Conservation (phyloP, 2,888 invertebrate species). For the Tryphoninae sp. region DNA sequence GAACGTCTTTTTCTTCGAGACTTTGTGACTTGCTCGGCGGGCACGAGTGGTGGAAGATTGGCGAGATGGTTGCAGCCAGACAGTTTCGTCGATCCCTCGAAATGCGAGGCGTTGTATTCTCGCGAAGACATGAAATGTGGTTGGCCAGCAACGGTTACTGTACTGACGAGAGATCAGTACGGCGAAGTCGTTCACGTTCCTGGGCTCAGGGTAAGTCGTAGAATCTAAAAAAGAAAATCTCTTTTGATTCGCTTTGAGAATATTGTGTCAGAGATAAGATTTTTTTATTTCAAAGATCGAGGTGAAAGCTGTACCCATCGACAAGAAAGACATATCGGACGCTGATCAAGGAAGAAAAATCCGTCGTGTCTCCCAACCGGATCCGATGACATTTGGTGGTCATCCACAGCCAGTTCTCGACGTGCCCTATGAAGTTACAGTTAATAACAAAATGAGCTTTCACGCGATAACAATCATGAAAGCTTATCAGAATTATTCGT, state of each 20-base stretch:
- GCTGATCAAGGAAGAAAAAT: slow-evolving; percentile 85
- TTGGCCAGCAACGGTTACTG: slow-evolving; percentile 91
- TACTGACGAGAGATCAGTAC: slow-evolving; percentile 95
- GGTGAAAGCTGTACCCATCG: slow-evolving; percentile 88
- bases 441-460: slow-evolving; percentile 95
- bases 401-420: slow-evolving; percentile 86
- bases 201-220: slow-evolving; percentile 88
- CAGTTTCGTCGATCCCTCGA: slow-evolving; percentile 93
- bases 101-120: slow-evolving; percentile 92
- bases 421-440: slow-evolving; percentile 91
- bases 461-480: slow-evolving; percentile 98
- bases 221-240: background rate
- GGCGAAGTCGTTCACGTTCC: slow-evolving; percentile 93
- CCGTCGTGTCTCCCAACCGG: slow-evolving; percentile 83
- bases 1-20: slow-evolving; percentile 96
- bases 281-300: slow-evolving; percentile 83
- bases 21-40: slow-evolving; percentile 93
- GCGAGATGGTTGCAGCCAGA: slow-evolving; percentile 98
- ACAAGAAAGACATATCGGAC: slow-evolving; percentile 85
- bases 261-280: background rate
- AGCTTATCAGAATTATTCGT: slow-evolving; percentile 95
- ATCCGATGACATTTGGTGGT: slow-evolving; percentile 85
- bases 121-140: slow-evolving; percentile 89
- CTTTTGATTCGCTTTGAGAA: background rate
- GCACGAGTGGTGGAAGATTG: slow-evolving; percentile 94